Base-by-base conservation (phyloP, 2,888 invertebrate genomes). In the Urechis unicinctus region DNA sequence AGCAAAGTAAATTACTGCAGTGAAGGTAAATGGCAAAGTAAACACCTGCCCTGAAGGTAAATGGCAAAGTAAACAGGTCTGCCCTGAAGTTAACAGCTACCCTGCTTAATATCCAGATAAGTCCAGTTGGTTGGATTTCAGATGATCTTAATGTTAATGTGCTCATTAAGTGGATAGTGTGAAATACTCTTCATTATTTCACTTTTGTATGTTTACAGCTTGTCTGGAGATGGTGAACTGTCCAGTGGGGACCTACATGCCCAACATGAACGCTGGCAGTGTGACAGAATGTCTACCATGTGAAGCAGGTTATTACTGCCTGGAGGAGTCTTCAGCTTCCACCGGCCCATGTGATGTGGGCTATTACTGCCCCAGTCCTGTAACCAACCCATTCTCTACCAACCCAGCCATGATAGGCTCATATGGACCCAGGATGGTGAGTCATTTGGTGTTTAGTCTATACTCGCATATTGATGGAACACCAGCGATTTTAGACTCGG, bases 191-290 rank as follows among this genome's bases (percentile, higher is more conserved):
- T 36, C 9, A 36, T 36, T 13, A 13, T 13, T 13, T 36, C 36
- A 17, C 9, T 13, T 13, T 36, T 13, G 9, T 36, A 26, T 52
- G 9, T 50, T 59, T 60, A 4, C 67, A 75, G 75, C 68, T 4
- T 71, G 72, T 43, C 65, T 68, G n/a, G 74, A 72, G 53, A 68
- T 71, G 64, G 51, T 72, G 6, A 66, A 68, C 41, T 75, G 75
- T 57, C 74, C 74, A 0, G 71, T 72, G 9, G 75, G 75, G 25
- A 74, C 75, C 0, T 66, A 71, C 24, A 62, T 68, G 21, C 65
- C 66, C 24, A 68, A 66, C 9, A 65, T 62, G 1, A 66, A 66
- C 3, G 71, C 64, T 1, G 64, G 56, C 2, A 64, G 57, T n/a
- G 62, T 68, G 3, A 63, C 64, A 1, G 70, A 72, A 59, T 75